Conservation (phyloP, 2,888 invertebrate species). For the Clivina fossor region DNA sequence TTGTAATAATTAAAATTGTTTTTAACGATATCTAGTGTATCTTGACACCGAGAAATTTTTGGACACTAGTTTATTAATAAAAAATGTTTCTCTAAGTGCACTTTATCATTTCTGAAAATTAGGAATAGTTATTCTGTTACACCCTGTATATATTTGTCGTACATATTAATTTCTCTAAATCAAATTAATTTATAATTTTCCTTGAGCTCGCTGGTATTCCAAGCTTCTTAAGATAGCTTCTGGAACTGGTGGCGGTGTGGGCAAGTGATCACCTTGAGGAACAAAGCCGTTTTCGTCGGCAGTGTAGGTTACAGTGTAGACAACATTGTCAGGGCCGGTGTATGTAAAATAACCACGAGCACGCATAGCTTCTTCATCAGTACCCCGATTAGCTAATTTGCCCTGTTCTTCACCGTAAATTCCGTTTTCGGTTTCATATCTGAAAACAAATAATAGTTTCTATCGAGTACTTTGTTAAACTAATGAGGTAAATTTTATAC, state of each 20-base stretch:
- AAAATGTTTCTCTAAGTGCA: no score
- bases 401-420: constrained; percentile 64
- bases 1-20: no score
- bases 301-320: constrained; percentile 60
- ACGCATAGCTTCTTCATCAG: constrained; percentile 60
- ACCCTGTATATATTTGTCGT: no score
- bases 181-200: constrained; percentile 27
- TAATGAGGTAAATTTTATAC: no score
- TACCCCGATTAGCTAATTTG: constrained; percentile 55
- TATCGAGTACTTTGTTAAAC: background rate
- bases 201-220: constrained; percentile 41
- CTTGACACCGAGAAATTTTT: no score
- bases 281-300: constrained; percentile 64
- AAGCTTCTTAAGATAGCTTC: constrained; percentile 42
- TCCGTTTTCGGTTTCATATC: constrained; percentile 65
- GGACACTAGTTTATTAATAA: no score
- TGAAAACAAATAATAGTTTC: constrained; percentile 48
- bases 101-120: no score
- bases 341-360: constrained; percentile 69
- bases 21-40: no score
- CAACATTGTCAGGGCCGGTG: constrained; percentile 59
- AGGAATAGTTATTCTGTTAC: no score
- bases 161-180: no score
- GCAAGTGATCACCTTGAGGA: constrained; percentile 57
- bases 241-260: constrained; percentile 50